These are phyloP conservation scores for Trigoniulus corallinus DNA, from an alignment of 1,140 invertebrate species.

Conservation along the genomic window DNA sequence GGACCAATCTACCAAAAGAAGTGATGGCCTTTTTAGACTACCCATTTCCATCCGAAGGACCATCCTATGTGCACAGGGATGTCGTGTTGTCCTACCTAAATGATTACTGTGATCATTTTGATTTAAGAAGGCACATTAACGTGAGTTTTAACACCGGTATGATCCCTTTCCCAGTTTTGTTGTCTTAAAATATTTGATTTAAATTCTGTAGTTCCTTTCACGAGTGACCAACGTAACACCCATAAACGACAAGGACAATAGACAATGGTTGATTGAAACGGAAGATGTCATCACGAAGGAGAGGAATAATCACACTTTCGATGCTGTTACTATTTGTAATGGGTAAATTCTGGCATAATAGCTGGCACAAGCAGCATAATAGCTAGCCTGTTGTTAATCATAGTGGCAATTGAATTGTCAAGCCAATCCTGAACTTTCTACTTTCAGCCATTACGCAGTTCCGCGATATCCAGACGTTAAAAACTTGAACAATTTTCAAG, in stretches of 20 bases:
- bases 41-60: constrained; percentile 42
- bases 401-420: too few species aligned
- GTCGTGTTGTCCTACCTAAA: constrained; percentile 67
- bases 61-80: constrained; percentile 58
- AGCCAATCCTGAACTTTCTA: too few species aligned
- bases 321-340: constrained; percentile 69
- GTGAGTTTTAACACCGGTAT: too few species aligned
- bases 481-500: constrained; percentile 47
- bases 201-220: too few species aligned
- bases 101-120: constrained; percentile 52
- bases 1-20: constrained; percentile 78
- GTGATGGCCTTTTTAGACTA: constrained; percentile 74
- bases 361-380: too few species aligned
- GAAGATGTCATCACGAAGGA: constrained; percentile 38
- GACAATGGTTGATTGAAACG: constrained; percentile 41
- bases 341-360: too few species aligned
- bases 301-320: constrained; percentile 30
- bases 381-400: too few species aligned
- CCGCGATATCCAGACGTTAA: constrained; percentile 43
- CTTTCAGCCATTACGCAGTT: constrained; percentile 41
- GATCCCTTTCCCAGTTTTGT: too few species aligned
- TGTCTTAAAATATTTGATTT: too few species aligned
- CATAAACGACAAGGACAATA: constrained; percentile 17
- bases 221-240: constrained; percentile 41
- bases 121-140: constrained; percentile 46